Base-by-base conservation (phyloP, 1,140 invertebrate species). In the Drosophila kanapiae region DNA sequence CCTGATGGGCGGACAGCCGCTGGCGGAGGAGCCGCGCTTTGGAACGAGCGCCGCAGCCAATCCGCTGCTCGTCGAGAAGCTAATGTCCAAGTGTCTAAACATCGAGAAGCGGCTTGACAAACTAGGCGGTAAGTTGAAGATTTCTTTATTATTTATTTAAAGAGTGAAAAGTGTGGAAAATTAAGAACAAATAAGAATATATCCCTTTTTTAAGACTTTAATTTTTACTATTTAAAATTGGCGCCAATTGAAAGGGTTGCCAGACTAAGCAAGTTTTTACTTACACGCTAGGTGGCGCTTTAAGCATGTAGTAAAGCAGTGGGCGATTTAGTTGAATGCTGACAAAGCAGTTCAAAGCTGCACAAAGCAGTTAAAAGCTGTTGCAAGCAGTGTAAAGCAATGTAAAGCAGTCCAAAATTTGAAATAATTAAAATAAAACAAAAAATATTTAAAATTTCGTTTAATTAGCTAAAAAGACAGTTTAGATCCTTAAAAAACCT, bases 31-130 rank as follows among this genome's bases (percentile, higher is more conserved):
- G 53, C 71, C 74, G 9, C 91, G 92, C 8, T 92, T 82, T 67
- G 84, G 80, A 6, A 92, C 91, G 18, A 91, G 82, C 35, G 85
- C 85, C 18, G 92, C 92, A 8, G 83, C 91, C 29, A 93, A 93
- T 80, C 92, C 92, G 18, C 57, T 93, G 61, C 68, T 93, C 4
- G 92, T 92, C 16, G 92, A 93, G 53, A 93, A 93, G 56, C 67
- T 93, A 3, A 85, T 93, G 77, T 83, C 92, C n/a, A 93, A 92
- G 54, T 87, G 83, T 40, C 40, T 91, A 13, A 91, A 86, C 29
- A 85, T 91, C 43, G 82, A 87, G 40, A 91, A 82, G 51, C 57
- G 84, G 6, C 14, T 79, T 65, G 91, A 86, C 42, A 82, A 86
- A 18, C 67, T 86, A 7, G 71, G 76, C 43, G 90, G 90, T 91